Percentiles rank a stretch among this genome's conserved stretches.
These are phyloP conservation scores for Gerris buenoi DNA, from an alignment of 1,140 invertebrate species.

Conservation along the genomic window DNA sequence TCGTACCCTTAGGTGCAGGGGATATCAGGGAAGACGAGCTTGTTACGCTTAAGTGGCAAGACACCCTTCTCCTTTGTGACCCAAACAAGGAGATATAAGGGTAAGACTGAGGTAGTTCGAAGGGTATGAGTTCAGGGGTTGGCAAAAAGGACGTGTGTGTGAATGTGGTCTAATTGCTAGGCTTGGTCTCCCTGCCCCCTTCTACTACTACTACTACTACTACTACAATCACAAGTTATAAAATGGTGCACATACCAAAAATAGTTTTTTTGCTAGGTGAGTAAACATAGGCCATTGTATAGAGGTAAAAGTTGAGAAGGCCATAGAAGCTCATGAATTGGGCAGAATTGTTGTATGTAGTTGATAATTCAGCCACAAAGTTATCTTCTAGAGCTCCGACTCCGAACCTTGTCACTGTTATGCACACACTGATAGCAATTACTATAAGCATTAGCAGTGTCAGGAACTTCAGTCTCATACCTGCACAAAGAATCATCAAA, in stretches of 20 bases:
- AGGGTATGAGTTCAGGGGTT: no score
- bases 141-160: no score
- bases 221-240: no score
- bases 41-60: no score
- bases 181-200: no score
- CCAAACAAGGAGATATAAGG: no score
- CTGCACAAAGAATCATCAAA: conserved; percentile 38
- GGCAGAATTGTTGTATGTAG: conserved; percentile 74
- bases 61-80: no score
- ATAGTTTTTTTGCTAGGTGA: conserved; percentile 64
- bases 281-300: conserved; percentile 87
- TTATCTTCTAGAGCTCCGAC: conserved; percentile 80
- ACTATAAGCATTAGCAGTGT: conserved; percentile 75
- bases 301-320: conserved; percentile 86
- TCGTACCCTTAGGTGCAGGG: no score
- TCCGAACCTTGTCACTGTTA: conserved; percentile 71
- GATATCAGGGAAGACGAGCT: no score
- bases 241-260: conserved; percentile 70
- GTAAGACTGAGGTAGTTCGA: no score
- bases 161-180: no score
- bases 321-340: conserved; percentile 92
- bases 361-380: conserved; percentile 73
- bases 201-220: no score
- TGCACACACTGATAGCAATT: conserved; percentile 54
- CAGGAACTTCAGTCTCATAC: conserved; percentile 79